These are phyloP conservation scores for Capitella teleta DNA, from an alignment of 1,140 invertebrate genomes.

Conservation along the genomic window DNA sequence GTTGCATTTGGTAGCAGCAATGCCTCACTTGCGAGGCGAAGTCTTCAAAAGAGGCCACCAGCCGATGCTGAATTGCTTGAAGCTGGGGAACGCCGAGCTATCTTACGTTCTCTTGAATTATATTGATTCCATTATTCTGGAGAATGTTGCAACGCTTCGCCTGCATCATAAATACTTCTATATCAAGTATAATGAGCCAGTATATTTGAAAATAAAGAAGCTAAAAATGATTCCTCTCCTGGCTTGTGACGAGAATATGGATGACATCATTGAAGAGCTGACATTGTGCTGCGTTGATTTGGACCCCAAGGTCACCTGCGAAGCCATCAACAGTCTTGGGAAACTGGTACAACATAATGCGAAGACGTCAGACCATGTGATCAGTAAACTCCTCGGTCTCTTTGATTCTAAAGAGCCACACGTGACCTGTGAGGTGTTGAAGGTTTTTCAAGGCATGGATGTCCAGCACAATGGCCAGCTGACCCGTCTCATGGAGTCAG, in stretches of 20 bases:
- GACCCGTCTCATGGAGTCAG: constrained; percentile 5
- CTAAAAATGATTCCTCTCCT: constrained; percentile 17
- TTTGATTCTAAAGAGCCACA: constrained; percentile 13
- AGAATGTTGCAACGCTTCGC: constrained; percentile 10
- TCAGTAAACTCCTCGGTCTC: constrained; percentile 15
- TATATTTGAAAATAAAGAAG: constrained; percentile 21
- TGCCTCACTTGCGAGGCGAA: constrained; percentile 19
- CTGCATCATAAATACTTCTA: constrained; percentile 18
- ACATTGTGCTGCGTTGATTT: constrained; percentile 15
- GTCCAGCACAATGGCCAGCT: constrained; percentile 8
- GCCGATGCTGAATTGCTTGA: constrained; percentile 14
- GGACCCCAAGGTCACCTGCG: constrained; percentile 11
- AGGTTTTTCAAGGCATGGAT: constrained; percentile 18
- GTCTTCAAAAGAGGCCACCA: constrained; percentile 16
- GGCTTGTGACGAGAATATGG: constrained; percentile 16
- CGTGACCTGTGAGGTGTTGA: constrained; percentile 18
- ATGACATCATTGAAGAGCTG: constrained; percentile 21
- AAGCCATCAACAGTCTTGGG: constrained; percentile 17
- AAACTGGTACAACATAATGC: constrained; percentile 12
- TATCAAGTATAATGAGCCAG: constrained; percentile 22
- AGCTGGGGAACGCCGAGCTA: constrained; percentile 20
- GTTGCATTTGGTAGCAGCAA: constrained; percentile 13
- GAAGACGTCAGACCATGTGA: constrained; percentile 11
- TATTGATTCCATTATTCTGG: constrained; percentile 11
- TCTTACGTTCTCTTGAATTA: constrained; percentile 15